These are phyloP conservation scores for Elmis aenea DNA, from an alignment of 2,888 invertebrate species.

Conservation along the genomic window DNA sequence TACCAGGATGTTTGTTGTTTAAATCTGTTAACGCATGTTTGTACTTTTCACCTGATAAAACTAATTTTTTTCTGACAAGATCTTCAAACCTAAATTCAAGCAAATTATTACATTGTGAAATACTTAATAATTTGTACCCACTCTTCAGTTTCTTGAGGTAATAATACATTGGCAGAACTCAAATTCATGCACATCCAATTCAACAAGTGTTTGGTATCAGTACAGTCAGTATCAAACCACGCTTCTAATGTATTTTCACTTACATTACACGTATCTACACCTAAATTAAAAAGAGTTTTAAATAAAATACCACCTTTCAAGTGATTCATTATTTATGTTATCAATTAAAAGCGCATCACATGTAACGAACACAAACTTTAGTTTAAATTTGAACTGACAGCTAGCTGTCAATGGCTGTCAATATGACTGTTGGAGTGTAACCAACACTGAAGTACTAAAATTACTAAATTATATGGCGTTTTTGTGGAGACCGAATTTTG, in stretches of 20 bases:
- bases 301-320: constrained; percentile 10
- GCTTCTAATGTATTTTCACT: constrained; percentile 30
- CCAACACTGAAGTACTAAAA: no score
- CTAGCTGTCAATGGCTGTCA: no score
- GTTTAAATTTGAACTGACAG: no score
- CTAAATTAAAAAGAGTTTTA: constrained; percentile 11
- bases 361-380: no score
- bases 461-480: no score
- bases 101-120: no score
- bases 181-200: constrained; percentile 36
- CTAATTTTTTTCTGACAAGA: constrained; percentile 4
- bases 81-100: constrained; percentile 17
- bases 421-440: no score
- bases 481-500: no score
- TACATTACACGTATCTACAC: constrained; percentile 14
- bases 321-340: no score
- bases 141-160: constrained; percentile 26
- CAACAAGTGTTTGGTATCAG: constrained; percentile 29
- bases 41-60: constrained; percentile 18
- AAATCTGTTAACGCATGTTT: constrained; percentile 24
- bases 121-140: no score
- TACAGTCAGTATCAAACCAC: constrained; percentile 39
- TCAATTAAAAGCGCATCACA: no score
- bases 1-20: constrained; percentile 26
- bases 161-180: constrained; percentile 30